Base-by-base conservation (phyloP, 1,140 invertebrate species). In the Adelges cooleyi region DNA sequence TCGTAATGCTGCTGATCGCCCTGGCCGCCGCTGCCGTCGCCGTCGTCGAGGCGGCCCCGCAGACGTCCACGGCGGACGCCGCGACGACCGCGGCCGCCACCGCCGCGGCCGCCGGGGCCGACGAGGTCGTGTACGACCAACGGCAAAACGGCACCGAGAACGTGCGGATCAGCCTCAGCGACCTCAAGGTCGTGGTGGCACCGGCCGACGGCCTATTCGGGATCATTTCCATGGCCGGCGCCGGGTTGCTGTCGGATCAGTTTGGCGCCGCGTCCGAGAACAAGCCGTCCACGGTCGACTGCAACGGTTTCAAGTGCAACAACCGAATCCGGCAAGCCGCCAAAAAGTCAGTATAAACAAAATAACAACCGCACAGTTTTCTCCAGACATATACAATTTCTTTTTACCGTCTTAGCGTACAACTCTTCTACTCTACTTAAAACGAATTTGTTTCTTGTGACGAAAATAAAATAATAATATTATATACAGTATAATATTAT, bases 61-160 rank as follows among this genome's bases (percentile, higher is more conserved):
- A 8, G 33, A 13, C 5, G 29, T 33, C 29, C 29, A 33, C 29
- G 11, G 29, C 29, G 11, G 29, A 5, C 5, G 5, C 29, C 29
- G 27, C 59, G 42, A 3, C 22, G 2, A 1, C n/a, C 11, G 4
- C 15, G n/a, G 18, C 13, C 1, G 18, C 22, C 20, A 17, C n/a
- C 49, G 49, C 22, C 15, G 2, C 18, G 23, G 6, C 54, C 33
- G 5, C 27, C 20, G 8, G 4, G 13, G 62, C 44, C 15, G 66
- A 67, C 48, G 53, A 70, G 18, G 67, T 69, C 6, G 48, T 71
- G 13, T 84, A 81, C 71, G 84, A 86, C 73, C 83, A 86, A 70
- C 72, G 84, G 25, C 85, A 86, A 72, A 86, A 86, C 68, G 85
- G 84, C 1, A 79, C 80, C 0, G 83, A 85, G 68, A 86, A 86